Evolutionary conservation across 2,797 vertebrate species (phyloP).

Genomic region (Heliangelus exortis): DNA sequence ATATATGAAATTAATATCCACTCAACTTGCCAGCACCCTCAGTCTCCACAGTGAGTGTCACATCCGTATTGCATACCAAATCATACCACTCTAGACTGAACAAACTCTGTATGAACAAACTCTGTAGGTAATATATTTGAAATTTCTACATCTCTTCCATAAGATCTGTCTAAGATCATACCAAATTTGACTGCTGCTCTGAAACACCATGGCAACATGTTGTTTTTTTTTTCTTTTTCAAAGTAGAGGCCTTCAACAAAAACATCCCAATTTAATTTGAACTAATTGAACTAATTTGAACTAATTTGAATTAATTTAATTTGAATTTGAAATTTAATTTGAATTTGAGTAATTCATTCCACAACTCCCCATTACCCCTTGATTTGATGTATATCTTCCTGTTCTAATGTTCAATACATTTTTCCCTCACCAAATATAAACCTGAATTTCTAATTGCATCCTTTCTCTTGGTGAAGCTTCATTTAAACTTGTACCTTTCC

Average conservation of each 20-base stretch:
- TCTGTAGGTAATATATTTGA: not conserved
- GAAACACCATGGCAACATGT: not conserved
- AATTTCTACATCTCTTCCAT: not conserved
- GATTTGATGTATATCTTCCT: not conserved
- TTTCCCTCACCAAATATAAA: not conserved
- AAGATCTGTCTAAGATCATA: not conserved
- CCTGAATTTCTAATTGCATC: not conserved
- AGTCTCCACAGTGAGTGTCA: not conserved
- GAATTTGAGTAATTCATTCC: not conserved
- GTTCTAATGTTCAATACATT: not conserved
- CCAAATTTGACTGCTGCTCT: not conserved
- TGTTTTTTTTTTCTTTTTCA: not conserved
- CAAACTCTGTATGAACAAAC: not conserved
- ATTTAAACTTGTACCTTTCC: not conserved
- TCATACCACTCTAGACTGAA: not conserved
- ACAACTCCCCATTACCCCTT: not conserved
- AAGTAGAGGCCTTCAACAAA: not conserved
- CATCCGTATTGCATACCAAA: not conserved
- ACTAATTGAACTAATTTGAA: no score
- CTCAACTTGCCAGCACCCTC: not conserved
- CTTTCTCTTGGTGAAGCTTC: not conserved
- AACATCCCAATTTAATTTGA: not conserved
- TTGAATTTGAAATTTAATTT: not conserved
- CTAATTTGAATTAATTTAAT: no score
- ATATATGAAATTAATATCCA: not conserved